A percentile compares a stretch with the other conserved stretches of the same genome.
Evolutionary conservation across 2,113 vertebrate species (phyloP).

Genomic region (Aepyceros melampus): DNA sequence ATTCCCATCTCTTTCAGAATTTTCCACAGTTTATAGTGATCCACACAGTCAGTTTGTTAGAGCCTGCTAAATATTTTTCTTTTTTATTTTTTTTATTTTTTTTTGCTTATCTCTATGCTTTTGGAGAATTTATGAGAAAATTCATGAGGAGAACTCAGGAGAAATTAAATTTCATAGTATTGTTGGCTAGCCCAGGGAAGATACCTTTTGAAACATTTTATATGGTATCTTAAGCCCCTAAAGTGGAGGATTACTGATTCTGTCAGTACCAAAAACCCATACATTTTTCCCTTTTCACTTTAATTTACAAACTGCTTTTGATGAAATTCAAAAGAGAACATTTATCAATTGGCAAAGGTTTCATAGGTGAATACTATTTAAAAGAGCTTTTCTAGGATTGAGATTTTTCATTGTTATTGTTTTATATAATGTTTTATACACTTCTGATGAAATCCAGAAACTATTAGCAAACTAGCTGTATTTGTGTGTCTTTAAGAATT

Average conservation of each 20-base stretch:
- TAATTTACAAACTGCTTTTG: background rate
- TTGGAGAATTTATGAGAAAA: slow-evolving; percentile 7
- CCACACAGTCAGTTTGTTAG: background rate
- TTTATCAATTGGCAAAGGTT: slow-evolving; percentile 25
- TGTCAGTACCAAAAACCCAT: background rate
- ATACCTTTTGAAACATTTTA: slow-evolving; percentile 1
- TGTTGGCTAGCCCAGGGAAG: background rate
- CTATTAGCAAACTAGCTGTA: background rate
- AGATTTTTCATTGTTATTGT: background rate
- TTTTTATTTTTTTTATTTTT: background rate
- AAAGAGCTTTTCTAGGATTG: background rate
- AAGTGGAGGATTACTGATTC: background rate
- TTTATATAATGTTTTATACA: slow-evolving; percentile 4
- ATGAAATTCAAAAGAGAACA: background rate
- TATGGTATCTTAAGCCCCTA: background rate
- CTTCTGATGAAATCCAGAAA: slow-evolving; percentile 22
- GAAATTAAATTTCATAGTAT: background rate
- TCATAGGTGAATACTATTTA: background rate
- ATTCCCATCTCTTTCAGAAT: too few species aligned
- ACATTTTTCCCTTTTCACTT: background rate
- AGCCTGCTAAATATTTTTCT: background rate
- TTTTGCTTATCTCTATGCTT: background rate
- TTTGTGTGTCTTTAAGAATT: background rate
- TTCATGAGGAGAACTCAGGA: background rate
- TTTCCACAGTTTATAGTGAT: too few species aligned